phyloP scores from a whole-genome alignment of 35 echinoderm and acorn worm genomes.

The Heliocidaris erythrogramma region DNA sequence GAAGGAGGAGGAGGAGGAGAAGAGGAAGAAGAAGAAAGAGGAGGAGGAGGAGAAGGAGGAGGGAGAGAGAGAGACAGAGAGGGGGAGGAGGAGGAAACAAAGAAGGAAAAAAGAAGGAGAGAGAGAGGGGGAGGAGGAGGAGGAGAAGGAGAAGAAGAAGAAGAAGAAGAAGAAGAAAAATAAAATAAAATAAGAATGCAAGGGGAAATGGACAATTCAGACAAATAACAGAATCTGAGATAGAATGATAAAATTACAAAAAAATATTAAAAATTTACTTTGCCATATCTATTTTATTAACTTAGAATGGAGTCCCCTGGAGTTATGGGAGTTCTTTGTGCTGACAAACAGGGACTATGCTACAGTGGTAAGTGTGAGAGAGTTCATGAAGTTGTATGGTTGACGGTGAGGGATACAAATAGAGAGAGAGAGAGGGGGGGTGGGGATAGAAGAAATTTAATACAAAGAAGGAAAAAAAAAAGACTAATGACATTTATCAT shows the following conservation, averaged over 20 bases:
- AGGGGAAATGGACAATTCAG: too few relatives aligned
- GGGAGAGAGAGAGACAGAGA: too few relatives aligned
- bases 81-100: too few relatives aligned
- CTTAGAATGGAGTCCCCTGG: conserved; percentile 74
- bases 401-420: neutral
- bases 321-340: conserved; percentile 80
- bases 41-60: too few relatives aligned
- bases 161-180: too few relatives aligned
- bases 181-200: too few relatives aligned
- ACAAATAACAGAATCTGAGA: neutral
- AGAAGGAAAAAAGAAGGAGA: too few relatives aligned
- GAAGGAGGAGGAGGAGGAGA: too few relatives aligned
- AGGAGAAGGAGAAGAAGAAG: too few relatives aligned
- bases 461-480: neutral
- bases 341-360: conserved; percentile 84
- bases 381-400: neutral
- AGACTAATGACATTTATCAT: neutral
- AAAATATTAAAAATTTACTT: neutral
- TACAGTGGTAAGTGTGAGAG: conserved; percentile 57
- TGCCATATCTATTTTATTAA: neutral
- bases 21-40: too few relatives aligned
- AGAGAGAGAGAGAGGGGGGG: neutral
- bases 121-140: too few relatives aligned
- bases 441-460: neutral
- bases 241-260: neutral